Base-by-base conservation (phyloP, 2,797 vertebrate species). In the Leptatherina wallacei region DNA sequence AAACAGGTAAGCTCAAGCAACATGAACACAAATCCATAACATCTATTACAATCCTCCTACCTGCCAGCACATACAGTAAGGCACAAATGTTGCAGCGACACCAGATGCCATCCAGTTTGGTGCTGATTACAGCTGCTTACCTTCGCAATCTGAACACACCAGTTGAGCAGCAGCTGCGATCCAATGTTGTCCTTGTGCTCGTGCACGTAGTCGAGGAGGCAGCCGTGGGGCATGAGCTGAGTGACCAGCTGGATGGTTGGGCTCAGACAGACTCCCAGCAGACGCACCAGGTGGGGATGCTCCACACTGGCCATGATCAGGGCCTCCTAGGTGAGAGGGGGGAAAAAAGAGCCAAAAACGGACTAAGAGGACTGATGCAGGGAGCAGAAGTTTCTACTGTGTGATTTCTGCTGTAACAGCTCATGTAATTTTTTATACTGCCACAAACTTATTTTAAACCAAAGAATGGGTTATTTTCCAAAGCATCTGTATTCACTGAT, bases 101-200 rank as follows among this genome's bases (percentile, higher is more conserved):
- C 18, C 29, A 65, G 69, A 67, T 29, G 24, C 2, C 33, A 0
- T 10, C 52, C 56, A 24, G 33, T 24, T 18, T 8, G n/a, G 14
- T 62, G 65, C 61, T 5, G 30, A 51, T 30, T 18, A 13, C 1
- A 2, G 47, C 33, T 88, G 66, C 89, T 87, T 96, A 99, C 98
- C 98, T 99, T 99, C 22, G 98, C 97, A 75, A 99, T 98, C 83
- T 99, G 98, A 86, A 99, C 98, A 95, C 97, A 98, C 98, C 98
- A 99, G 82, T 99, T 99, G 38, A 99, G 95, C 84, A 99, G 91
- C 73, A 99, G 95, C 90, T 99, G 98, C 32, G 98, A 99, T 69
- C 98, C 98, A 29, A 99, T 99, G 77, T 98, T 98, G 88, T 99
- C 98, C 91, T 98, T 98, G 80, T 99, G 98, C 77, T 99, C 98